Percentiles rank a stretch among this genome's conserved stretches.
phyloP scores from a whole-genome alignment of 2,113 vertebrate species.

The Xenus cinereus region DNA sequence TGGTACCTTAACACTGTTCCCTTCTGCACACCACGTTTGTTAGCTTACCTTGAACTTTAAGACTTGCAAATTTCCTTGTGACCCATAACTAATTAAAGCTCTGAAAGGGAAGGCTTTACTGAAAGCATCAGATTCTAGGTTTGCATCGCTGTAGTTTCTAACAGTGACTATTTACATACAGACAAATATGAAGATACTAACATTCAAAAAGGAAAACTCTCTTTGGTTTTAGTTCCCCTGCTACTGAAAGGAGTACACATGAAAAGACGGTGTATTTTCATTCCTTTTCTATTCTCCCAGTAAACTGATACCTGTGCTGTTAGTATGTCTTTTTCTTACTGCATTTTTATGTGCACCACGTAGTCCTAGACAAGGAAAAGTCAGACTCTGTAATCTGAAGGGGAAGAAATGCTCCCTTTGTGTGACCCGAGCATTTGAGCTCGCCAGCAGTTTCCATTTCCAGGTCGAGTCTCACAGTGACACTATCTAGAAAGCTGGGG shows the following conservation, averaged over 20 bases:
- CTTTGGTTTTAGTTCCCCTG: neutral
- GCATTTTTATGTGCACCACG: rapidly evolving
- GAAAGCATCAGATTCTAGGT: neutral
- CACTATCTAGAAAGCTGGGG: neutral
- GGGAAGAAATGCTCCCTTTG: neutral
- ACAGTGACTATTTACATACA: neutral
- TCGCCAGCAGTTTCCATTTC: neutral
- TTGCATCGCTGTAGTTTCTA: neutral
- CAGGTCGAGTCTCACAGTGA: neutral
- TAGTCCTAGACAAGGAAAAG: neutral
- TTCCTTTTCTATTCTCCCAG: neutral
- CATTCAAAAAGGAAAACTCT: neutral
- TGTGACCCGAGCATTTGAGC: neutral
- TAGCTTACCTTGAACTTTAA: neutral
- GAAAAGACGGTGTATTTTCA: neutral
- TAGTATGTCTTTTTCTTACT: neutral
- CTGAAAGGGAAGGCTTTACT: neutral
- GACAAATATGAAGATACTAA: neutral
- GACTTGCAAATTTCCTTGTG: neutral
- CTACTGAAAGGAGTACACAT: neutral
- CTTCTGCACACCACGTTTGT: neutral
- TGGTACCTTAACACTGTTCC: neutral
- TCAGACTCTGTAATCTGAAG: neutral
- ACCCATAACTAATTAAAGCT: neutral
- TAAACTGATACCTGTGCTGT: neutral